Percentiles rank a stretch among this genome's conserved stretches.
phyloP scores from a whole-genome alignment of 92 coral and sea anemone genomes.

The Porites evermanni region DNA sequence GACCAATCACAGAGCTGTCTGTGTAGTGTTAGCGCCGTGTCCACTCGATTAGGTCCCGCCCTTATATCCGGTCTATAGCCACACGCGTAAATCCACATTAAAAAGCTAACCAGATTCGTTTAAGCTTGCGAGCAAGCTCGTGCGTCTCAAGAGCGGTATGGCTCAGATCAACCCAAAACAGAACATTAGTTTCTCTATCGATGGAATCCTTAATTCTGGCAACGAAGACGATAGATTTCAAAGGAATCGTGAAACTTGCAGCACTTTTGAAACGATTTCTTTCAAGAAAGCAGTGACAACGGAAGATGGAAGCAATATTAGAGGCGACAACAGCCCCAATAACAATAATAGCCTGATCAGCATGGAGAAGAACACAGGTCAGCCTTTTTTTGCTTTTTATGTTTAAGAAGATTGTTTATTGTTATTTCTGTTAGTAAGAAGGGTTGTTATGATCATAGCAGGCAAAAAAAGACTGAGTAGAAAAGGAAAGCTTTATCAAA shows the following conservation, averaged over 20 bases:
- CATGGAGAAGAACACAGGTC: constrained; percentile 15
- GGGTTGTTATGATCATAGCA: not conserved
- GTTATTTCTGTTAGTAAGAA: not conserved
- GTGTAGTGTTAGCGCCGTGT: constrained; percentile 87
- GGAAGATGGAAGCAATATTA: not conserved
- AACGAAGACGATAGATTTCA: constrained; percentile 23
- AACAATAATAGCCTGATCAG: not conserved
- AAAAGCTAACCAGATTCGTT: constrained; percentile 15
- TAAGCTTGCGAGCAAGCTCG: not conserved
- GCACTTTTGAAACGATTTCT: constrained; percentile 3
- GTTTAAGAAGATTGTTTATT: constrained; percentile 1
- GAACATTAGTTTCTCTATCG: constrained; percentile 83
- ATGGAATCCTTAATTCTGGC: constrained; percentile 72
- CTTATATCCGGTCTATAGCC: constrained; percentile 83
- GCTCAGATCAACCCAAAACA: constrained; percentile 60
- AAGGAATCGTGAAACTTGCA: constrained; percentile 18
- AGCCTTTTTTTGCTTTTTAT: constrained; percentile 3
- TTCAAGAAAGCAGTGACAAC: constrained; percentile 1
- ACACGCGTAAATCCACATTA: constrained; percentile 60
- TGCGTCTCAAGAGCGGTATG: constrained; percentile 35
- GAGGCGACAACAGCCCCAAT: constrained; percentile 7
- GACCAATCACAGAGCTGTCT: constrained; percentile 86
- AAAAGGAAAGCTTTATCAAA: not conserved
- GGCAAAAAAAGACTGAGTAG: not conserved
- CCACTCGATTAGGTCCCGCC: constrained; percentile 91